Conservation (phyloP, 2,113 vertebrate species). For the Isichthys henryi region DNA sequence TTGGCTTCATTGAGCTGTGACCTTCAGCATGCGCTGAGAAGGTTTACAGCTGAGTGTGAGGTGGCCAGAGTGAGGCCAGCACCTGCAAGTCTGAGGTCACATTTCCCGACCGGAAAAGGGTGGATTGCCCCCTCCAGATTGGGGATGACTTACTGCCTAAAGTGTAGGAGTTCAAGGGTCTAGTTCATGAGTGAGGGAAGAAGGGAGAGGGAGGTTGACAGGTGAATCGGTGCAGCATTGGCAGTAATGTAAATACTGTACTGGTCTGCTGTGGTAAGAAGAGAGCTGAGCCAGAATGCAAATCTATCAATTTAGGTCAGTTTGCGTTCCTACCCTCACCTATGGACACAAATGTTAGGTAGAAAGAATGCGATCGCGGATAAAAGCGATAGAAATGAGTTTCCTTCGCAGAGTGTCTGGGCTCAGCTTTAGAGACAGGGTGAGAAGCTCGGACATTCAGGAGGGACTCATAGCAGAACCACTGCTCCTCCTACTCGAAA, state of each 20-base stretch:
- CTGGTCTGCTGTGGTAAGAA: neutral
- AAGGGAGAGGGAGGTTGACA: neutral
- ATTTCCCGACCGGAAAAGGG: neutral
- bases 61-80: neutral
- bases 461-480: no score
- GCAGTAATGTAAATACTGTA: neutral
- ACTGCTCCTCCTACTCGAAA: no score
- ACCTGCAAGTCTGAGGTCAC: neutral
- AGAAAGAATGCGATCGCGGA: neutral
- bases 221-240: neutral
- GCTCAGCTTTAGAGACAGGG: no score
- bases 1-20: neutral
- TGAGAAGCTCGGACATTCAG: no score
- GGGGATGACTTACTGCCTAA: neutral
- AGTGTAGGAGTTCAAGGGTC: neutral
- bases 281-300: neutral
- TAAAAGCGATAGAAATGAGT: neutral
- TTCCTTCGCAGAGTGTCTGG: no score
- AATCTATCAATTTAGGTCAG: neutral
- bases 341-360: neutral
- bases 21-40: neutral
- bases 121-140: neutral
- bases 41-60: neutral
- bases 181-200: neutral
- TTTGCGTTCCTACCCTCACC: neutral